A percentile compares a stretch with the other conserved stretches of the same genome.
These are phyloP conservation scores for Nasonia vitripennis DNA, from an alignment of 1,140 invertebrate genomes.

Conservation along the genomic window DNA sequence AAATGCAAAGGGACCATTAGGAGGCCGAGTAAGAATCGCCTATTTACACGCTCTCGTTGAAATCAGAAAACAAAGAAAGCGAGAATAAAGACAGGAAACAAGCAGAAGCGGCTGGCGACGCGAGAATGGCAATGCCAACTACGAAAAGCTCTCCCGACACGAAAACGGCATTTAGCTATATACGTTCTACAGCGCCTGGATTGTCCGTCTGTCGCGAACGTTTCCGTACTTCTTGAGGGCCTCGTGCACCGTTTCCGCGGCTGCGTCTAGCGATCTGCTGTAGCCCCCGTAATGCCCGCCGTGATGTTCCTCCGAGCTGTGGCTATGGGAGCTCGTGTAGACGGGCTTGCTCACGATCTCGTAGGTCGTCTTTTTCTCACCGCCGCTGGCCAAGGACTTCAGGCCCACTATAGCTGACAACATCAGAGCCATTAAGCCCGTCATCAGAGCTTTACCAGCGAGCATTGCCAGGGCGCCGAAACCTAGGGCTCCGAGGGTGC, in stretches of 20 bases:
- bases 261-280: constrained; percentile 76
- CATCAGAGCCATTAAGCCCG: constrained; percentile 85
- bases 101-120: not conserved
- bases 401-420: constrained; percentile 85
- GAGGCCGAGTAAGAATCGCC: not conserved
- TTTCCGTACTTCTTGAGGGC: constrained; percentile 71
- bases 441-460: constrained; percentile 90
- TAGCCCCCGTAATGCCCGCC: constrained; percentile 73
- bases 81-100: not conserved
- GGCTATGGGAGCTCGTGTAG: constrained; percentile 82
- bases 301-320: constrained; percentile 81
- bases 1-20: not conserved
- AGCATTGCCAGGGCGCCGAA: constrained; percentile 85
- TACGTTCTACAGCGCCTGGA: not conserved
- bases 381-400: constrained; percentile 81
- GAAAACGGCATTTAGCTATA: not conserved
- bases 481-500: constrained; percentile 83
- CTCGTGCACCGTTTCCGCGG: constrained; percentile 66
- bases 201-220: constrained; percentile 64
- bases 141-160: not conserved
- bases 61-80: not conserved
- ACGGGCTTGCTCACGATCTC: constrained; percentile 89
- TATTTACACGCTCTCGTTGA: constrained; percentile 33
- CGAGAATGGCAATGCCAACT: not conserved
- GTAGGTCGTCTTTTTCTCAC: constrained; percentile 85